A percentile compares a stretch with the other conserved stretches of the same genome.
phyloP scores from a whole-genome alignment of 2,888 invertebrate species.

The Drosophila robusta region DNA sequence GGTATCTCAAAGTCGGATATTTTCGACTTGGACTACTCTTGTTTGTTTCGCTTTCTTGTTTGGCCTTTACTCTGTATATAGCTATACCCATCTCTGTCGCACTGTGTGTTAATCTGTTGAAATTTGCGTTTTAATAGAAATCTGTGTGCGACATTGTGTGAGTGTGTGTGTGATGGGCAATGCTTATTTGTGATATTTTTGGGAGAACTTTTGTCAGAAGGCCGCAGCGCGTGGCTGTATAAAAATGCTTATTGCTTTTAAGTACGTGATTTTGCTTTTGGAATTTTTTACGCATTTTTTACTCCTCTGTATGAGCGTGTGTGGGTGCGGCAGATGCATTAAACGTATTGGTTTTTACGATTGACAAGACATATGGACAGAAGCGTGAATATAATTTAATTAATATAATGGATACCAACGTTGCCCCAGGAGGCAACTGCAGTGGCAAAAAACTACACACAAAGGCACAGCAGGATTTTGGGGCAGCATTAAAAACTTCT shows the following conservation, averaged over 20 bases:
- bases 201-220: constrained; percentile 50
- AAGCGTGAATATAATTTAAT: constrained; percentile 66
- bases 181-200: constrained; percentile 35
- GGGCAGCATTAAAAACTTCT: constrained; percentile 23
- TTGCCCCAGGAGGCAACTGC: constrained; percentile 14
- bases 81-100: constrained; percentile 6
- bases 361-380: constrained; percentile 51
- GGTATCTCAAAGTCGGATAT: neutral
- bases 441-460: constrained; percentile 15
- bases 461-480: constrained; percentile 4
- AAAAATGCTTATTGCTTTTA: constrained; percentile 78
- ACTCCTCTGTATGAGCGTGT: neutral
- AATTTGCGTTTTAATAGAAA: constrained; percentile 76
- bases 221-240: constrained; percentile 42
- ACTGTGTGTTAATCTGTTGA: constrained; percentile 75
- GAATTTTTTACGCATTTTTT: constrained; percentile 39
- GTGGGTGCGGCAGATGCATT: constrained; percentile 55
- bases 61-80: constrained; percentile 6
- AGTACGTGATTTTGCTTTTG: constrained; percentile 72
- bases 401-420: constrained; percentile 63
- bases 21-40: neutral
- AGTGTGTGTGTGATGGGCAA: constrained; percentile 21
- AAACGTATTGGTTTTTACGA: constrained; percentile 72
- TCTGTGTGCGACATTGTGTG: constrained; percentile 22
- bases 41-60: constrained; percentile 1